Evolutionary conservation across 2,888 invertebrate species (phyloP), one percentile per base, ranked within the genome.

Genomic region (Heliothis peltigera): DNA sequence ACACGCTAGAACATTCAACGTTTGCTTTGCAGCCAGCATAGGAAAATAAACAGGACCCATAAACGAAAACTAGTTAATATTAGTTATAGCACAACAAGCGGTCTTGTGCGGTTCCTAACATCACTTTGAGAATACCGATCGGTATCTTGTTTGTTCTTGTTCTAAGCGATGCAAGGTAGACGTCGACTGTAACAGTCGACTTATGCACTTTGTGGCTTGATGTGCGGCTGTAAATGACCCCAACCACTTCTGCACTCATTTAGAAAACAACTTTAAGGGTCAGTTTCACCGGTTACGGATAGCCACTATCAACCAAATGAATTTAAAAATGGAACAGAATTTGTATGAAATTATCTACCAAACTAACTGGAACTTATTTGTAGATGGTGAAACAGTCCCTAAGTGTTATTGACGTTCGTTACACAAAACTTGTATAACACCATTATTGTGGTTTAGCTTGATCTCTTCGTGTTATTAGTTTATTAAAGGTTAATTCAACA

Each of bases 61-160:
- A 52, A 12, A n/a, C 28, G 35, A 19, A n/a, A 69, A n/a, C 47
- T 53, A 28, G 43, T 48, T 70, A 21, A 32, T 32, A 32, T 3
- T 8, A 32, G 32, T 32, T 32, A 32, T 7, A 43, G 3, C 48
- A 44, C 18, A 35, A 54, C 19, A 17, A 32, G 53, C n/a, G 48
- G 28, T 8, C 12, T 25, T 19, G 25, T 4, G 19, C 21, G 21
- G 17, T 21, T 10, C 39, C 6, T 39, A 42, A 19, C 66, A 47
- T 51, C 22, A 64, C 21, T 55, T 22, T 43, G 48, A 32, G 15
- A 53, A 49, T 47, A 39, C 25, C 25, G n/a, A n/a, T n/a, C n/a
- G n/a, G 15, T 19, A 51, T 28, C 39, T 63, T 12, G 49, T 62
- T 49, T 44, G n/a, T 42, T 32, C 22, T 63, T 25, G 15, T 25